These are phyloP conservation scores for Amblyornis subalaris DNA, from an alignment of 2,113 vertebrate species.

Conservation along the genomic window DNA sequence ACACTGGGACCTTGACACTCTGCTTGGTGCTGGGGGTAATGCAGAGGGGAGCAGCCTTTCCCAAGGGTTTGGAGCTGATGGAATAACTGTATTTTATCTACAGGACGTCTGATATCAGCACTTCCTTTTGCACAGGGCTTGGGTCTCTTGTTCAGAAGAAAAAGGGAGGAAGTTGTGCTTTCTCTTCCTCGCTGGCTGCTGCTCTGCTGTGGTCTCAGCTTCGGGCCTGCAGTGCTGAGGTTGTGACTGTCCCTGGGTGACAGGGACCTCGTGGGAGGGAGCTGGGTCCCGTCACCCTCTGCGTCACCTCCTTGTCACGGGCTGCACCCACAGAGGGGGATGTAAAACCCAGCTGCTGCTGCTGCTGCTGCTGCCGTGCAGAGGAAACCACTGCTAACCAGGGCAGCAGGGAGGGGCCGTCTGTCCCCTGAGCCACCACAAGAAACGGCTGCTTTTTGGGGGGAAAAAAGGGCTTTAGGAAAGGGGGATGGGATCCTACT, in stretches of 20 bases:
- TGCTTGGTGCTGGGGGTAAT: neutral
- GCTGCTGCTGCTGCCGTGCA: neutral
- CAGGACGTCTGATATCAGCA: fast-evolving
- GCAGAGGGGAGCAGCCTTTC: neutral
- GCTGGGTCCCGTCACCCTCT: fast-evolving
- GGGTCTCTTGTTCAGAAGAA: neutral
- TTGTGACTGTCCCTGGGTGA: neutral
- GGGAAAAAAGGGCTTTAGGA: neutral
- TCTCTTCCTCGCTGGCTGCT: neutral
- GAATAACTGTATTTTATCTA: neutral
- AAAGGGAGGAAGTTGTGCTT: neutral
- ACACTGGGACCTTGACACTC: neutral
- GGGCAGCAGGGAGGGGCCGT: neutral
- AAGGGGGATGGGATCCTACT: fast-evolving
- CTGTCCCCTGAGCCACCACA: neutral
- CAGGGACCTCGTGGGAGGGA: neutral
- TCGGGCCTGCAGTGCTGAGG: fast-evolving
- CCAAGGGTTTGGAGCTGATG: neutral
- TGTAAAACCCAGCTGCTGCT: neutral
- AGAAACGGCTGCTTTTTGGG: neutral
- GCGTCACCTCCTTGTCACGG: fast-evolving
- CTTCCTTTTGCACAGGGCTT: neutral
- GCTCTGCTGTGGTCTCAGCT: neutral
- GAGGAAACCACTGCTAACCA: fast-evolving
- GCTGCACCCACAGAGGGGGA: fast-evolving